phyloP scores from a whole-genome alignment of 1,140 invertebrate species.

The Drosophila tropicalis region DNA sequence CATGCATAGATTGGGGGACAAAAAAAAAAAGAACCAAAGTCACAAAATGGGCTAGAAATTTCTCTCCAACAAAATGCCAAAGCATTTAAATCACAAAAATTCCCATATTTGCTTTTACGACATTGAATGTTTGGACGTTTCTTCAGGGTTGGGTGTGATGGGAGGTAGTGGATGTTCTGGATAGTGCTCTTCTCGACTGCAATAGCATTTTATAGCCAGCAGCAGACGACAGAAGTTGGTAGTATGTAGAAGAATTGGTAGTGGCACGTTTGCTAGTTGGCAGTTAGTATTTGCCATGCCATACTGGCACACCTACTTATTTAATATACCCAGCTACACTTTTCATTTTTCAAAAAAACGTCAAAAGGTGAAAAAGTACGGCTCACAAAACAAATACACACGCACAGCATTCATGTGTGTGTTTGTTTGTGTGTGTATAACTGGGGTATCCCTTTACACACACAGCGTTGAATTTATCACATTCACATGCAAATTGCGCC shows the following conservation, averaged over 20 bases:
- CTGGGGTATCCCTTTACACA: conserved; percentile 31
- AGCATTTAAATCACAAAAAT: conserved; percentile 72
- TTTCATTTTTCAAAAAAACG: conserved; percentile 65
- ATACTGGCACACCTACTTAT: conserved; percentile 67
- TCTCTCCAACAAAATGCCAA: conserved; percentile 14
- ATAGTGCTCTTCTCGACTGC: conserved; percentile 14
- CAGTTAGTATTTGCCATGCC: conserved; percentile 45
- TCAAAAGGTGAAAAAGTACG: conserved; percentile 73
- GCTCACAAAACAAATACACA: conserved; percentile 54
- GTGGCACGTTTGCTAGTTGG: conserved; percentile 13
- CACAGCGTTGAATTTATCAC: conserved; percentile 82
- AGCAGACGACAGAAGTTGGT: conserved; percentile 29
- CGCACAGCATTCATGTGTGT: conserved; percentile 8
- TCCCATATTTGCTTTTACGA: conserved; percentile 62
- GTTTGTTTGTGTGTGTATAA: conserved; percentile 25
- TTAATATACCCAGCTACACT: conserved; percentile 72
- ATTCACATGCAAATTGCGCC: conserved; percentile 83
- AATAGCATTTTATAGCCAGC: conserved; percentile 10
- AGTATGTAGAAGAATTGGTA: conserved; percentile 7
- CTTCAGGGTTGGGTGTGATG: not conserved
- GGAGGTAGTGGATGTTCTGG: not conserved
- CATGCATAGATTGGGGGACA: conserved; percentile 27
- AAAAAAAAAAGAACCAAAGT: not conserved
- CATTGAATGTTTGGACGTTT: conserved; percentile 43
- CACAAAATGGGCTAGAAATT: conserved; percentile 8